Evolutionary conservation across 2,888 invertebrate species (phyloP).

Genomic region (Caenorhabditis japonica): DNA sequence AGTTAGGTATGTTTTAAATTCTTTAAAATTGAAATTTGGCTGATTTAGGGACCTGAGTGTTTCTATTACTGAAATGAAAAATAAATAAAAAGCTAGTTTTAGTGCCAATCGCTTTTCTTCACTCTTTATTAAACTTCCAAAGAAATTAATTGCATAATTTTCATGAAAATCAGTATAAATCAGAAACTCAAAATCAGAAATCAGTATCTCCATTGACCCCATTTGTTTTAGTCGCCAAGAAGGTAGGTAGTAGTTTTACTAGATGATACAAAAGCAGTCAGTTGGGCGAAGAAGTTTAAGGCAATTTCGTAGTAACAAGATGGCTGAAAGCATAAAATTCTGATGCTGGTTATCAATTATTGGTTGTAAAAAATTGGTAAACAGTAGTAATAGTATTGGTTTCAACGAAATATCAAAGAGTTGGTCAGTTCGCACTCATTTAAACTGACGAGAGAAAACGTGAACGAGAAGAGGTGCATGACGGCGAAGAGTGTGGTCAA

Average conservation of each 20-base stretch:
- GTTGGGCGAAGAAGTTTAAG: slow-evolving; percentile 3
- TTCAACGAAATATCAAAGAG: slow-evolving; percentile 15
- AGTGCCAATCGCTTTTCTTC: no score
- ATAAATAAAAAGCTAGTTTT: no score
- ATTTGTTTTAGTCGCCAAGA: no score
- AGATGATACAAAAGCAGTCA: slow-evolving; percentile 21
- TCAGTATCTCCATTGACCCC: no score
- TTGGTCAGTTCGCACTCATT: slow-evolving; percentile 34
- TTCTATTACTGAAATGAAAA: no score
- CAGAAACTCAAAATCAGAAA: no score
- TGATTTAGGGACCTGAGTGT: no score
- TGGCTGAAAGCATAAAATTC: slow-evolving; percentile 37
- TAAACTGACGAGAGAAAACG: slow-evolving; percentile 22
- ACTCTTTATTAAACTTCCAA: no score
- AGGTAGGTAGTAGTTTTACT: no score
- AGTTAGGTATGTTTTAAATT: background rate
- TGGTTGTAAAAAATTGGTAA: slow-evolving; percentile 29
- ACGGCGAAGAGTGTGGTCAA: slow-evolving; percentile 23
- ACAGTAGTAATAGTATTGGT: background rate
- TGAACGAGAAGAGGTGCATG: slow-evolving; percentile 4
- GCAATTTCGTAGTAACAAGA: slow-evolving; percentile 41
- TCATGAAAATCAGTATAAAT: no score
- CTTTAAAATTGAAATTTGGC: no score
- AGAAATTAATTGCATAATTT: no score
- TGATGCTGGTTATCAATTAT: slow-evolving; percentile 46